Evolutionary conservation across 2,888 invertebrate species (phyloP).

Genomic region (Acanthosepion lycidas): DNA sequence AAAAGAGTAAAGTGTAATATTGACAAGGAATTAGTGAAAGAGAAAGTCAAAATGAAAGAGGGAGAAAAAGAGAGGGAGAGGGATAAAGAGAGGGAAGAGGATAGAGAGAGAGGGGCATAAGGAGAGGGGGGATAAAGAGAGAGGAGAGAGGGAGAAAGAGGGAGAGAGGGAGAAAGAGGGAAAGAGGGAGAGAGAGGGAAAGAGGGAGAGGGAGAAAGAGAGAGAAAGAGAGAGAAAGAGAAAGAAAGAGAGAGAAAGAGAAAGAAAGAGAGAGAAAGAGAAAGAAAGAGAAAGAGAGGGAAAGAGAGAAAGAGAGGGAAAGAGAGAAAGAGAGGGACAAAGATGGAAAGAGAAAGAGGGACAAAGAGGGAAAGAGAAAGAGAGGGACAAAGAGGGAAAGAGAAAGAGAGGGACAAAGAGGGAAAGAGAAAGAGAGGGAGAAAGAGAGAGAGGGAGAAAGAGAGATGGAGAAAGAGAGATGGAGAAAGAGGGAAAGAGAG

Average conservation of each 20-base stretch:
- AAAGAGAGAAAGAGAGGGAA: accelerated
- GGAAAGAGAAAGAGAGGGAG: background rate
- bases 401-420: background rate
- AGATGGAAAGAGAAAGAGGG: background rate
- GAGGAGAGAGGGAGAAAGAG: background rate
- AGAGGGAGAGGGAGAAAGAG: background rate
- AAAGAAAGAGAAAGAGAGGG: background rate
- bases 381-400: background rate
- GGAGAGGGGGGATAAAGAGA: accelerated
- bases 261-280: background rate
- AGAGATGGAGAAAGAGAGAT: background rate
- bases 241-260: background rate
- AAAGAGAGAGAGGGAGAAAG: background rate
- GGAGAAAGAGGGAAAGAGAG: no score
- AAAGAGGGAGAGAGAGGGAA: background rate
- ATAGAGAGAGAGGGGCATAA: no score
- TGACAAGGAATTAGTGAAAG: background rate
- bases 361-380: background rate
- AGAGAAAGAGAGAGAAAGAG: background rate
- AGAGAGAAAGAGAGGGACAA: background rate
- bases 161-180: background rate
- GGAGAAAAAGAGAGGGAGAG: background rate
- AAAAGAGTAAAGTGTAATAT: background rate
- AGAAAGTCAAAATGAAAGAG: background rate
- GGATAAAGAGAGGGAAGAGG: background rate